Percentiles rank a stretch among this genome's conserved stretches.
phyloP scores from a whole-genome alignment of 2,113 vertebrate species.

The Electrona antarctica region DNA sequence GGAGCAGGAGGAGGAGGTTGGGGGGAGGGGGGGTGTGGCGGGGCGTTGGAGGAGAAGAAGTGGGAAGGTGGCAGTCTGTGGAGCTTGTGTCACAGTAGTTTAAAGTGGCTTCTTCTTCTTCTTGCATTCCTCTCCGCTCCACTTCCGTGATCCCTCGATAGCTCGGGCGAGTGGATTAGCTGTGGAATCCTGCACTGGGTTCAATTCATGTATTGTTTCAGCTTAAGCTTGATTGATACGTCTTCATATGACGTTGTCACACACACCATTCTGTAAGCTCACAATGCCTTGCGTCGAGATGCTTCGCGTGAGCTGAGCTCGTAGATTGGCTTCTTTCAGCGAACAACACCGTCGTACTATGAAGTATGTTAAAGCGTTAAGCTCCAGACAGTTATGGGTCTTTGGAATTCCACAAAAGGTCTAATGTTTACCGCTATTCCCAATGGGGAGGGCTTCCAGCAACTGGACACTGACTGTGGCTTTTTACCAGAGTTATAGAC shows the following conservation, averaged over 20 bases:
- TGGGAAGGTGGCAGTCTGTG: constrained; percentile 26
- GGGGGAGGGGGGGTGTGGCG: not conserved
- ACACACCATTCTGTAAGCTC: too few relatives aligned
- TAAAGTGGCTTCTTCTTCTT: constrained; percentile 48
- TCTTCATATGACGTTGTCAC: too few relatives aligned
- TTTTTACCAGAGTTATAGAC: constrained; percentile 34
- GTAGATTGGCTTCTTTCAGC: too few relatives aligned
- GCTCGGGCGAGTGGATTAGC: constrained; percentile 55
- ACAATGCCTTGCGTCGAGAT: too few relatives aligned
- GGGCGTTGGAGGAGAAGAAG: constrained; percentile 1
- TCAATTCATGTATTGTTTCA: constrained; percentile 36
- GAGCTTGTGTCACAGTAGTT: constrained; percentile 54
- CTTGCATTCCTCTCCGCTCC: not conserved
- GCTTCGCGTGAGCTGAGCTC: too few relatives aligned
- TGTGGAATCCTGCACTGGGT: constrained; percentile 29
- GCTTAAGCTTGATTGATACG: not conserved
- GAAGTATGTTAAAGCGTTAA: not conserved
- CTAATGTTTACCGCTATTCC: constrained; percentile 15
- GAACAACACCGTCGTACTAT: too few relatives aligned
- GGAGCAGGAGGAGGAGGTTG: constrained; percentile 47
- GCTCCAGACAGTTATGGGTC: constrained; percentile 16
- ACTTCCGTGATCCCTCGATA: constrained; percentile 64
- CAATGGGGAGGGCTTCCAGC: constrained; percentile 27
- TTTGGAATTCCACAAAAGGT: constrained; percentile 36
- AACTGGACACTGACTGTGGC: constrained; percentile 53